Percentiles rank a stretch among this genome's conserved stretches.
Conservation (phyloP, 2,888 invertebrate species). For the Osedax frankpressi region DNA sequence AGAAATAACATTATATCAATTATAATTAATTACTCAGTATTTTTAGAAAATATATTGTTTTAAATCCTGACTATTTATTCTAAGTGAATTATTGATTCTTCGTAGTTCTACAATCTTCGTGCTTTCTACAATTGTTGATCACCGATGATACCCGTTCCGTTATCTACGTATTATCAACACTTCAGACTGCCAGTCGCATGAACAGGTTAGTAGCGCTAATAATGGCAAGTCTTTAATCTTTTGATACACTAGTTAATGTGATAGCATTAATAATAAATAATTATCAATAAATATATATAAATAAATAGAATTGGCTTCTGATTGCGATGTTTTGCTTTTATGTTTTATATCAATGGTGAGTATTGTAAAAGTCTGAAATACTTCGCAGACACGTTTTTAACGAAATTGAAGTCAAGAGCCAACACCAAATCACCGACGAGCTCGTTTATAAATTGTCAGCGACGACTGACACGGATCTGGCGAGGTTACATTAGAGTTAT, state of each 20-base stretch:
- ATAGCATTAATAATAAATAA: neutral
- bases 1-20: no score
- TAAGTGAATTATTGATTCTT: no score
- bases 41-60: no score
- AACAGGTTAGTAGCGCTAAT: neutral
- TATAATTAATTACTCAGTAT: no score
- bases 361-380: neutral
- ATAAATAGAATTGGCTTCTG: no score
- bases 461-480: constrained; percentile 33
- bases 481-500: no score
- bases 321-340: no score
- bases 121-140: constrained; percentile 43
- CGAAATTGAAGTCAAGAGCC: constrained; percentile 31
- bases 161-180: constrained; percentile 27
- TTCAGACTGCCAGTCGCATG: constrained; percentile 25
- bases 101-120: constrained; percentile 38
- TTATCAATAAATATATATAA: neutral
- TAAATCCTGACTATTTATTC: no score
- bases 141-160: constrained; percentile 38
- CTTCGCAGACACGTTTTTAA: constrained; percentile 34
- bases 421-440: constrained; percentile 40
- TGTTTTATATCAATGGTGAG: no score
- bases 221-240: neutral
- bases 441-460: constrained; percentile 42
- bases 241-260: neutral